Percentiles rank a stretch among this genome's conserved stretches.
phyloP scores from a whole-genome alignment of 2,797 vertebrate genomes.

The Sebastes trivittatus region DNA sequence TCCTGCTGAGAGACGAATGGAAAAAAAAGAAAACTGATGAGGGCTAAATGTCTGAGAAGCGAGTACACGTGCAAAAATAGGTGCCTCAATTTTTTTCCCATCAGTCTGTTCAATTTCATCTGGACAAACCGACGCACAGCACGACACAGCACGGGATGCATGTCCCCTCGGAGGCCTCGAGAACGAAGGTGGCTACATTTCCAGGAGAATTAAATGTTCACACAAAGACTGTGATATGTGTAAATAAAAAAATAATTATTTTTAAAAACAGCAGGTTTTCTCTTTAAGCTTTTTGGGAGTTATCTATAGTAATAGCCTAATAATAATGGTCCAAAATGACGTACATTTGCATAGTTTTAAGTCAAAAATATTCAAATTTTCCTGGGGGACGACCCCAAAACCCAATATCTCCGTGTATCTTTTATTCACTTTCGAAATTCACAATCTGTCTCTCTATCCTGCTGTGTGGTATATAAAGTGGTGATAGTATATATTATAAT shows the following conservation, averaged over 20 bases:
- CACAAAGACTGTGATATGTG: too few relatives aligned
- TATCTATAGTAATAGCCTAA: not conserved
- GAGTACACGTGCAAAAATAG: slow-evolving; percentile 4
- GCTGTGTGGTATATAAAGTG: too few relatives aligned
- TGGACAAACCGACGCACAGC: not conserved
- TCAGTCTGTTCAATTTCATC: not conserved
- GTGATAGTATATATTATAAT: too few relatives aligned
- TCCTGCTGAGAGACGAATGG: slow-evolving; percentile 27
- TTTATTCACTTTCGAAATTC: too few relatives aligned
- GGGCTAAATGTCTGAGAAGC: not conserved
- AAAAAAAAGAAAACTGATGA: slow-evolving; percentile 23
- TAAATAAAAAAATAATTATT: too few relatives aligned
- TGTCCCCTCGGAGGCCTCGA: too few relatives aligned
- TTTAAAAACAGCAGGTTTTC: too few relatives aligned
- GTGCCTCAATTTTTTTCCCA: not conserved
- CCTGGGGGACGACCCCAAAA: too few relatives aligned
- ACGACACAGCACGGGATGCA: accelerated
- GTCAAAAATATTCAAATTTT: not conserved
- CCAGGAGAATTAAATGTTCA: too few relatives aligned
- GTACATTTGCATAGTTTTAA: not conserved
- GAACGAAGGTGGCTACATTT: not conserved
- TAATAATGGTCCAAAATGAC: not conserved
- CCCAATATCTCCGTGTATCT: too few relatives aligned
- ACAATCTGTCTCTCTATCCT: not conserved
- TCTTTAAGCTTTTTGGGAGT: too few relatives aligned